Conservation (phyloP, 1,140 invertebrate species). For the Lasioglossum baleicum region DNA sequence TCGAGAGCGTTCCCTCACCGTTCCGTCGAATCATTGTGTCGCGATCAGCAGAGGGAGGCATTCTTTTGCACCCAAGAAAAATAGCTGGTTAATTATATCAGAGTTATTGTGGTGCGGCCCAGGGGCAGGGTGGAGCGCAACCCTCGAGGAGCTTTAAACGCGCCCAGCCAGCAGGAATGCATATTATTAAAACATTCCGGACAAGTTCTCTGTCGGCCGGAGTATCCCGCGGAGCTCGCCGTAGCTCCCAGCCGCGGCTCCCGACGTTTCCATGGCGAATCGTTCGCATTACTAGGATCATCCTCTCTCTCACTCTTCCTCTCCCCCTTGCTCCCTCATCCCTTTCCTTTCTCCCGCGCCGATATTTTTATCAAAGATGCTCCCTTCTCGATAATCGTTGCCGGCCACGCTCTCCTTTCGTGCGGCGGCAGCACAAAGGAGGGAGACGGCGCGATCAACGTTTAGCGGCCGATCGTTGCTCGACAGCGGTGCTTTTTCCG, state of each 20-base stretch:
- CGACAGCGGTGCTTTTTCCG: slow-evolving; percentile 8
- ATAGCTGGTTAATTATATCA: slow-evolving; percentile 43
- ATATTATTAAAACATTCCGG: slow-evolving; percentile 73
- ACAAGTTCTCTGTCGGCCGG: slow-evolving; percentile 48
- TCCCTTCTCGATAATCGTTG: neutral
- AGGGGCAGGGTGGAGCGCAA: slow-evolving; percentile 3
- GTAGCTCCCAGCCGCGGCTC: slow-evolving; percentile 70
- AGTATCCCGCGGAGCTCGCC: slow-evolving; percentile 51
- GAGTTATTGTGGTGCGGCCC: slow-evolving; percentile 16
- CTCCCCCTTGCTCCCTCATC: too few species aligned
- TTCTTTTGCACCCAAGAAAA: slow-evolving; percentile 28
- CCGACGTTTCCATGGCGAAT: slow-evolving; percentile 68
- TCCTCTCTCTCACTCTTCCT: slow-evolving; percentile 1
- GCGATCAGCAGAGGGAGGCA: slow-evolving; percentile 3
- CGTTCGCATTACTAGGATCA: slow-evolving; percentile 68
- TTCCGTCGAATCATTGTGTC: slow-evolving; percentile 6
- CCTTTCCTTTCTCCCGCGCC: neutral
- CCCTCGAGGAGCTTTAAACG: slow-evolving; percentile 47
- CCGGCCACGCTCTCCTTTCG: slow-evolving; percentile 6
- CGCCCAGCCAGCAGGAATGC: slow-evolving; percentile 64
- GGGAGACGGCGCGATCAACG: neutral
- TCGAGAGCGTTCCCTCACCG: neutral
- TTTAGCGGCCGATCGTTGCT: neutral
- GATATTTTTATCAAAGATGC: slow-evolving; percentile 8
- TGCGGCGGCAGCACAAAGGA: neutral